Evolutionary conservation across 92 coral and sea anemone species (phyloP).

Genomic region (Epizoanthus ramosus): DNA sequence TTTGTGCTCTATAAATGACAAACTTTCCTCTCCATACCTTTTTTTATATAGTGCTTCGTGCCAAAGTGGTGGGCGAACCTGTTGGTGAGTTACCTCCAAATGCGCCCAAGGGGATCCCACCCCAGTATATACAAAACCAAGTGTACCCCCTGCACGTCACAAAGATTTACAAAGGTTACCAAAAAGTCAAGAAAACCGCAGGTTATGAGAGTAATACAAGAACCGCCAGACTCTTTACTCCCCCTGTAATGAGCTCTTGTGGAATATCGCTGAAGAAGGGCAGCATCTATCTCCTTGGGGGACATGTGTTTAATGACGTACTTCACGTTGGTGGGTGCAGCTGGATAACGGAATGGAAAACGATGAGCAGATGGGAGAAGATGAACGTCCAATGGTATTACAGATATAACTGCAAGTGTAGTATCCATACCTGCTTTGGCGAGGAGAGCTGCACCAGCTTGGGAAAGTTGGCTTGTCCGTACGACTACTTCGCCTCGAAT

Average conservation of each 20-base stretch:
- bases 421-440: conserved; percentile 5
- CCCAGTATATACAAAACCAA: neutral
- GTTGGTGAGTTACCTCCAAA: neutral
- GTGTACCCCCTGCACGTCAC: conserved; percentile 8
- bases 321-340: conserved; percentile 9
- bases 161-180: neutral
- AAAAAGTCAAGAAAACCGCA: neutral
- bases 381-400: neutral
- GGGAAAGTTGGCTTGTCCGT: neutral
- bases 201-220: neutral
- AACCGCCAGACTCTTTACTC: neutral
- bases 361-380: neutral
- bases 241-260: neutral
- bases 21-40: neutral
- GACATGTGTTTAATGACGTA: neutral
- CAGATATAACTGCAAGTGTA: neutral
- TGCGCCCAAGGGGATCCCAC: neutral
- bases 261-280: neutral
- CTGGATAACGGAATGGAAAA: neutral
- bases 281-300: conserved; percentile 4
- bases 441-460: neutral
- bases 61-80: conserved; percentile 11
- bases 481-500: neutral
- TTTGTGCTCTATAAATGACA: neutral
- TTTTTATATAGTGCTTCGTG: conserved; percentile 24